These are phyloP conservation scores for Connochaetes taurinus DNA, from an alignment of 2,113 vertebrate species.

Conservation along the genomic window DNA sequence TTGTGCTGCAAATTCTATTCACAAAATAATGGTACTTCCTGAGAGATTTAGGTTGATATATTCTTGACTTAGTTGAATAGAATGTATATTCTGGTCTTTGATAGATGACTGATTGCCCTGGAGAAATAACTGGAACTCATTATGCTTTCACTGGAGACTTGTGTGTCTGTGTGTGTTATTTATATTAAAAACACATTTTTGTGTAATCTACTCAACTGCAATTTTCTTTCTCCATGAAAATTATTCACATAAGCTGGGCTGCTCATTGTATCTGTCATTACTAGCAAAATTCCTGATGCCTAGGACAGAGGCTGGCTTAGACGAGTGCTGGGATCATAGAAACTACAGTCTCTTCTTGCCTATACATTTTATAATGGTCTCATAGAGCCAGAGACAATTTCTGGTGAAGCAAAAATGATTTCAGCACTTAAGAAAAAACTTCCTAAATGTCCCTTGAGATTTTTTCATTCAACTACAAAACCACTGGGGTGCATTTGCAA, in stretches of 20 bases:
- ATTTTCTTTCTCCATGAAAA: conserved; percentile 15
- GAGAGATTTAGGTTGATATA: neutral
- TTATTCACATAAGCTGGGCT: neutral
- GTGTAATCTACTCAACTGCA: conserved; percentile 27
- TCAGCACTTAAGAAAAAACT: neutral
- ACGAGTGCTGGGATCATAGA: neutral
- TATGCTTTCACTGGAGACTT: conserved; percentile 2
- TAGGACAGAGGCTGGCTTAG: neutral
- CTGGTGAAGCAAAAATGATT: neutral
- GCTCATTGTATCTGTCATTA: neutral
- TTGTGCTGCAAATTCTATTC: neutral
- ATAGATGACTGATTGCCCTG: neutral
- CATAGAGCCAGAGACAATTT: neutral
- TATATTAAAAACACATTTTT: conserved; percentile 45
- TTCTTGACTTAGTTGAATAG: neutral
- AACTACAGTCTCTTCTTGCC: neutral
- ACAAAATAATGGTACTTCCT: neutral
- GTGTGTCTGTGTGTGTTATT: neutral
- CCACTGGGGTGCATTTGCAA: neutral
- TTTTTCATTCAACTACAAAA: neutral
- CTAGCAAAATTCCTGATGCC: neutral
- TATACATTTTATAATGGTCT: neutral
- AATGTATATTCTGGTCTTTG: conserved; percentile 9
- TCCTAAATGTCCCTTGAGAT: neutral
- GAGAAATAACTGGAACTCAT: conserved; percentile 14